phyloP scores from a whole-genome alignment of 2,113 vertebrate species.

The Enhydra lutris region DNA sequence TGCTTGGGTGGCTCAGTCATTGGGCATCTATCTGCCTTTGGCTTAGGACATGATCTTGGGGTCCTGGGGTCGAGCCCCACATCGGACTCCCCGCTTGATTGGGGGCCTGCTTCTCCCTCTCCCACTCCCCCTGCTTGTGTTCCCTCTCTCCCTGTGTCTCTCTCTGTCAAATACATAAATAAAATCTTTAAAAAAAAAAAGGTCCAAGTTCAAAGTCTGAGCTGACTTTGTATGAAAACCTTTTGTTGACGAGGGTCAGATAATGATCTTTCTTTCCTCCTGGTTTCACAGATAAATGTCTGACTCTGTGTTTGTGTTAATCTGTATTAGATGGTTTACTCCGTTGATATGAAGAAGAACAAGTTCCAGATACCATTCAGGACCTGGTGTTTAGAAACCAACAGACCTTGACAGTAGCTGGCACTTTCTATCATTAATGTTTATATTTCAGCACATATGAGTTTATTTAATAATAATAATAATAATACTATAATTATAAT shows the following conservation, averaged over 20 bases:
- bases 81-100: too few species aligned
- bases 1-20: too few species aligned
- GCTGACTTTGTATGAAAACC: not conserved
- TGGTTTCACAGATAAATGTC: not conserved
- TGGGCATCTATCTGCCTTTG: too few species aligned
- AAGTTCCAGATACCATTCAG: not conserved
- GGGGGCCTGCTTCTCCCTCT: too few species aligned
- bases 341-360: not conserved
- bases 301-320: not conserved
- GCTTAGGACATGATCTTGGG: too few species aligned
- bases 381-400: not conserved
- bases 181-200: not conserved
- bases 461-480: not conserved
- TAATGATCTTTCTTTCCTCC: not conserved
- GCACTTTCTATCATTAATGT: not conserved
- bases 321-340: not conserved
- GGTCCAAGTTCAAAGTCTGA: not conserved
- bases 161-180: too few species aligned
- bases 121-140: too few species aligned
- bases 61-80: too few species aligned
- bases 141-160: too few species aligned
- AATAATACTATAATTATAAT: not conserved
- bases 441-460: not conserved
- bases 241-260: not conserved
- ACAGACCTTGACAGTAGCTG: not conserved